Evolutionary conservation across 2,113 vertebrate genomes (phyloP).

Genomic region (Toxotes jaculatrix): DNA sequence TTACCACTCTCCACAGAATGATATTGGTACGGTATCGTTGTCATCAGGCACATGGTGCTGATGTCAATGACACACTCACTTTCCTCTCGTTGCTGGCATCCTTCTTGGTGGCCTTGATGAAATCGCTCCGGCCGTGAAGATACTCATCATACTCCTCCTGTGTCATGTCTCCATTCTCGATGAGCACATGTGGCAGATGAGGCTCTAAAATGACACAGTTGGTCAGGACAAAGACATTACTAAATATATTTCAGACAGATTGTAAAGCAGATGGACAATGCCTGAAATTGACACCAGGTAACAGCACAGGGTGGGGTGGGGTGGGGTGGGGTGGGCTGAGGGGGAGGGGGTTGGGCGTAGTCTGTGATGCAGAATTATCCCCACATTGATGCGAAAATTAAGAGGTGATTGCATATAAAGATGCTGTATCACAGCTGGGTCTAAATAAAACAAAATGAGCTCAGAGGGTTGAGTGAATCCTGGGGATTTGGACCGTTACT

Average conservation of each 20-base stretch:
- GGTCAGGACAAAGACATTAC: conserved; percentile 29
- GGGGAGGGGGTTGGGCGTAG: too few species aligned
- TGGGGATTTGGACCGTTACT: conserved; percentile 10
- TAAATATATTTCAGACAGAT: conserved; percentile 11
- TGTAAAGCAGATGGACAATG: conserved; percentile 31
- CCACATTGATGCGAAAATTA: conserved; percentile 3
- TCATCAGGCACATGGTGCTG: conserved; percentile 2
- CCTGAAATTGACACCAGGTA: conserved; percentile 8
- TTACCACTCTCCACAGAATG: neutral
- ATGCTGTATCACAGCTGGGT: conserved; percentile 21
- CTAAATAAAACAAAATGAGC: conserved; percentile 19
- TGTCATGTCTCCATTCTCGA: conserved; percentile 94
- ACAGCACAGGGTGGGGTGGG: neutral
- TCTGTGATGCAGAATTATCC: neutral
- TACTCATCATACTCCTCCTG: conserved; percentile 90
- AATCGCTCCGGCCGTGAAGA: conserved; percentile 89
- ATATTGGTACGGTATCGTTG: neutral
- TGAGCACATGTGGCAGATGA: conserved; percentile 90
- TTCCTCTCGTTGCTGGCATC: conserved; percentile 90
- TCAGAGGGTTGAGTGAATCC: neutral
- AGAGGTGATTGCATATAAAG: conserved; percentile 10
- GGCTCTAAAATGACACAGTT: conserved; percentile 85
- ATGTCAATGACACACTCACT: conserved; percentile 78
- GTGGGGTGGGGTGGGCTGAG: too few species aligned
- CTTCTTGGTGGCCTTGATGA: conserved; percentile 93